phyloP scores from a whole-genome alignment of 2,888 invertebrate genomes.

The Quadroppia sp. region DNA sequence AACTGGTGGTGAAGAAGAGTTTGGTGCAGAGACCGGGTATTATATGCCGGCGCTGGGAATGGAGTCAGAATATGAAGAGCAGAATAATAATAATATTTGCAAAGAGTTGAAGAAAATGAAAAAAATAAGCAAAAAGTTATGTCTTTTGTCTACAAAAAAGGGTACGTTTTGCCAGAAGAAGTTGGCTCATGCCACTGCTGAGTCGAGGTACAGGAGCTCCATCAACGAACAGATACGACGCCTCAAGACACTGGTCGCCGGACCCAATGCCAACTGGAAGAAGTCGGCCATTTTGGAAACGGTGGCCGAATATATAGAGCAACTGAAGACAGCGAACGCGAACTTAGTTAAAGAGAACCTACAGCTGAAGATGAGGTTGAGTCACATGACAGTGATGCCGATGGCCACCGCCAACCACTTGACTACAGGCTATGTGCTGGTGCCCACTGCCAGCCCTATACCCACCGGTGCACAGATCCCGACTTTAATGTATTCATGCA shows the following conservation, averaged over 20 bases:
- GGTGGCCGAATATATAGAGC: slow-evolving; percentile 26
- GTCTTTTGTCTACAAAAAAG: not conserved
- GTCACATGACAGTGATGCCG: too few relatives aligned
- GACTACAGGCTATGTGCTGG: not conserved
- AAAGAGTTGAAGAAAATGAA: slow-evolving; percentile 19
- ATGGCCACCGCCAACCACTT: not conserved
- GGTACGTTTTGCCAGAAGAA: not conserved
- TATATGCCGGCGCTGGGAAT: not conserved
- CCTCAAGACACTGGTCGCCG: slow-evolving; percentile 17
- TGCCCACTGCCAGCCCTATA: not conserved
- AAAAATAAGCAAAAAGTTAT: not conserved
- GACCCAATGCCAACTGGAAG: slow-evolving; percentile 31
- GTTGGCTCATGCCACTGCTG: slow-evolving; percentile 14
- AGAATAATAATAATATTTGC: not conserved
- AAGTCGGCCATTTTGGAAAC: slow-evolving; percentile 32
- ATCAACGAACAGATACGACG: slow-evolving; percentile 19
- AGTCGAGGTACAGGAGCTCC: not conserved
- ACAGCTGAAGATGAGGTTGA: slow-evolving; percentile 11
- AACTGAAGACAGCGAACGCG: not conserved
- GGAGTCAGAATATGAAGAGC: not conserved
- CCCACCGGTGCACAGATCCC: not conserved
- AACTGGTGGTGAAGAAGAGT: not conserved
- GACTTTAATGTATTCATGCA: slow-evolving; percentile 14
- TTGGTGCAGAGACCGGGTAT: not conserved
- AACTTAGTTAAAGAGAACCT: not conserved